Base-by-base conservation (phyloP, 2,797 vertebrate genomes). In the Leucoraja ocellata region DNA sequence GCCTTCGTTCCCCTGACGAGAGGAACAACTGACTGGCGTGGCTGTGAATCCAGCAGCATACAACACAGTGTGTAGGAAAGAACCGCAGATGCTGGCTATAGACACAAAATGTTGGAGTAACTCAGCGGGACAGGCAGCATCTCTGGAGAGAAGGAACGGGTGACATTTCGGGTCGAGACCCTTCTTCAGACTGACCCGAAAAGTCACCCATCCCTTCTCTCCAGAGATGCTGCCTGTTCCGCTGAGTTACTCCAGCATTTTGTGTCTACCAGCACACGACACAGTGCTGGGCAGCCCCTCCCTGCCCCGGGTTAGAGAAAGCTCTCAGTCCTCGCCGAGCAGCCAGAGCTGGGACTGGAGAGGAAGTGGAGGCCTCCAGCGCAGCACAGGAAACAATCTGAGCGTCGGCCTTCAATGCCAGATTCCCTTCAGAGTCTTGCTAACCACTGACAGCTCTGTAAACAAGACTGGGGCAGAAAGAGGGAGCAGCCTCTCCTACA, bases 381-480 rank as follows among this genome's bases (percentile, higher is more conserved):
- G 94, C 96, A 94, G 94, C 95, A 96, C 97, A 97, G 97, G 97
- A 97, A 97, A 93, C 96, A 96, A 96, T 97, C 96, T 96, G 93
- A 94, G 94, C 96, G 96, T 96, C 95, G 95, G 95, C 96, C 96
- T 96, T 96, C 96, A 96, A 97, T 96, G 96, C 96, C 95, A 96
- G 96, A 97, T 97, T 96, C 96, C 94, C 95, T 96, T 95, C 96
- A 94, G 96, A 96, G 96, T 97, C 97, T 97, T 96, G 96, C 97
- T 97, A 96, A 97, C 96, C 97, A 97, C 96, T 97, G 97, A 98
- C 97, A 97, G 97, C 96, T 97, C 96, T 96, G 96, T 98, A 98
- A 98, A 98, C 97, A 97, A 96, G 96, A 96, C 96, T 93, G 96
- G 96, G 95, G 95, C 96, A 95, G 96, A 96, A 96, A 95, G 73